phyloP scores from a whole-genome alignment of 2,888 invertebrate species.

The Congeria kusceri region DNA sequence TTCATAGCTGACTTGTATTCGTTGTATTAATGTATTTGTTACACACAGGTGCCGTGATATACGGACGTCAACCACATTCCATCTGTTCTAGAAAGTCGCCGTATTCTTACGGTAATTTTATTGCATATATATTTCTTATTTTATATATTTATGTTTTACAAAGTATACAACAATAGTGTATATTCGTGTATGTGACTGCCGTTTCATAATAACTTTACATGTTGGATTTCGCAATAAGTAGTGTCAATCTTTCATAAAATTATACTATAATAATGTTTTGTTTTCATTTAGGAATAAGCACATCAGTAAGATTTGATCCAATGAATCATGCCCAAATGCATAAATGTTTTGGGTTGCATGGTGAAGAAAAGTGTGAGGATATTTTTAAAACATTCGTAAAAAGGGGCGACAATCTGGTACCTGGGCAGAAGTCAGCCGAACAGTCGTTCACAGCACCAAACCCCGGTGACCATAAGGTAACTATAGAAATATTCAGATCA shows the following conservation, averaged over 20 bases:
- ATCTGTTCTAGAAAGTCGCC: too few species aligned
- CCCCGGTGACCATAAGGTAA: not conserved
- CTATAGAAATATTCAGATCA: not conserved
- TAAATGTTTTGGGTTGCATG: not conserved
- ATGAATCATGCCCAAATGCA: not conserved
- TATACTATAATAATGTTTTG: not conserved
- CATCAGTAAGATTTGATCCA: not conserved
- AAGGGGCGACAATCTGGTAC: not conserved
- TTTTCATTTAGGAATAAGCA: not conserved
- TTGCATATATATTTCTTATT: not conserved
- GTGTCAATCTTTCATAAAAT: not conserved
- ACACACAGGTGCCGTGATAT: too few species aligned
- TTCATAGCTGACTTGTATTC: too few species aligned
- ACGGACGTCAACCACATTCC: too few species aligned
- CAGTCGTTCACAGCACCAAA: not conserved
- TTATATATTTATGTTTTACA: not conserved
- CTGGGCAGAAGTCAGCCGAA: not conserved
- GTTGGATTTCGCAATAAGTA: too few species aligned
- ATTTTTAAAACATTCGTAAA: not conserved
- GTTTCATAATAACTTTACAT: not conserved
- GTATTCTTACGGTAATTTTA: not conserved
- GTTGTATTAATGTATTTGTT: too few species aligned
- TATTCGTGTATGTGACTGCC: not conserved
- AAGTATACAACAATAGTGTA: not conserved
- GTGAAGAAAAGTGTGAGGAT: not conserved